phyloP scores from a whole-genome alignment of 2,797 vertebrate genomes.

The Botia almorhae region DNA sequence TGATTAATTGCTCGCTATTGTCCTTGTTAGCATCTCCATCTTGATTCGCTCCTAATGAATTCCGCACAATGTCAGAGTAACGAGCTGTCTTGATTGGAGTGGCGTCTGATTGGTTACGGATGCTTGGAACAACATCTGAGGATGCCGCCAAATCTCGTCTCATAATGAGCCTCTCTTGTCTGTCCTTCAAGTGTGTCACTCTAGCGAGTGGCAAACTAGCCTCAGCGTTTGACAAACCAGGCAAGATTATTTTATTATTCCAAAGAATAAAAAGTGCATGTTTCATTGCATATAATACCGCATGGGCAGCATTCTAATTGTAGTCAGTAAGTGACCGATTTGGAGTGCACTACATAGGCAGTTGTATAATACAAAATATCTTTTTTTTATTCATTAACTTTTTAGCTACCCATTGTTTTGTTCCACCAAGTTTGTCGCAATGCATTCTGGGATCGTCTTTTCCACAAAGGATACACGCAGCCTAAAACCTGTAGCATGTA shows the following conservation, averaged over 20 bases:
- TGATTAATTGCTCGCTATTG: conserved; percentile 15
- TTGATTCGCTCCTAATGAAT: conserved; percentile 14
- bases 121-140: conserved; percentile 9
- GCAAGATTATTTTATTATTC: neutral
- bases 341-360: too few relatives aligned
- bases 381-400: too few relatives aligned
- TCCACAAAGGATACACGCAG: too few relatives aligned
- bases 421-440: too few relatives aligned
- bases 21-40: conserved; percentile 30
- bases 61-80: conserved; percentile 15
- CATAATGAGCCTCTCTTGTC: neutral
- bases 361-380: too few relatives aligned
- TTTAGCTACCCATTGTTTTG: too few relatives aligned
- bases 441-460: neutral
- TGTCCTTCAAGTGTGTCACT: neutral
- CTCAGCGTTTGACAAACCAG: neutral
- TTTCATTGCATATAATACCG: too few relatives aligned
- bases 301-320: too few relatives aligned
- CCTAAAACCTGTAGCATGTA: too few relatives aligned
- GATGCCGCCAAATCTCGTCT: neutral
- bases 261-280: too few relatives aligned
- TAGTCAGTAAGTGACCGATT: too few relatives aligned
- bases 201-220: neutral
- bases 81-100: conserved; percentile 39
- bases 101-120: conserved; percentile 22